These are phyloP conservation scores for Mungos mungo DNA, from an alignment of 2,113 vertebrate species.

Conservation along the genomic window DNA sequence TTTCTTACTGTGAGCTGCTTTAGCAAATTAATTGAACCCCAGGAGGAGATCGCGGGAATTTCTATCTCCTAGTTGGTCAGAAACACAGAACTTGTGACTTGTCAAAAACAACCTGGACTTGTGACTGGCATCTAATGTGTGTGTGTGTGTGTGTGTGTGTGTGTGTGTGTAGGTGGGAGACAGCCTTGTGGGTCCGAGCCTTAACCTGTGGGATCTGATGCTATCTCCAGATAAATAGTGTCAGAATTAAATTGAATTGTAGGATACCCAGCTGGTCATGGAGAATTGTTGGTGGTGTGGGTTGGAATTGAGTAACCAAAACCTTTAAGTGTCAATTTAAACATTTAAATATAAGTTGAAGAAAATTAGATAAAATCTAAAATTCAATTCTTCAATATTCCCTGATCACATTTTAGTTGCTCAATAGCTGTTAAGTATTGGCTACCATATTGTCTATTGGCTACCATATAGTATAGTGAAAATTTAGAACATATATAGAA, in stretches of 20 bases:
- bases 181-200: neutral
- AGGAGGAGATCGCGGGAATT: neutral
- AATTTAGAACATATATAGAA: neutral
- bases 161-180: neutral
- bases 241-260: neutral
- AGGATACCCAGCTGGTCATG: neutral
- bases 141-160: neutral
- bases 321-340: neutral
- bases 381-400: neutral
- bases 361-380: neutral
- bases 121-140: neutral
- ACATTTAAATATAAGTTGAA: constrained; percentile 1
- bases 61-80: neutral
- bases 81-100: neutral
- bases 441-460: neutral
- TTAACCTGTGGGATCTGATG: neutral
- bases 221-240: neutral
- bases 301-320: neutral
- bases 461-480: neutral
- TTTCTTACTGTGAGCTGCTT: neutral
- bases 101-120: neutral
- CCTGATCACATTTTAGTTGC: neutral
- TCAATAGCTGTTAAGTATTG: neutral
- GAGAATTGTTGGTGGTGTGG: neutral
- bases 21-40: neutral